phyloP scores from a whole-genome alignment of 2,797 vertebrate species.

The Podarcis siculus region DNA sequence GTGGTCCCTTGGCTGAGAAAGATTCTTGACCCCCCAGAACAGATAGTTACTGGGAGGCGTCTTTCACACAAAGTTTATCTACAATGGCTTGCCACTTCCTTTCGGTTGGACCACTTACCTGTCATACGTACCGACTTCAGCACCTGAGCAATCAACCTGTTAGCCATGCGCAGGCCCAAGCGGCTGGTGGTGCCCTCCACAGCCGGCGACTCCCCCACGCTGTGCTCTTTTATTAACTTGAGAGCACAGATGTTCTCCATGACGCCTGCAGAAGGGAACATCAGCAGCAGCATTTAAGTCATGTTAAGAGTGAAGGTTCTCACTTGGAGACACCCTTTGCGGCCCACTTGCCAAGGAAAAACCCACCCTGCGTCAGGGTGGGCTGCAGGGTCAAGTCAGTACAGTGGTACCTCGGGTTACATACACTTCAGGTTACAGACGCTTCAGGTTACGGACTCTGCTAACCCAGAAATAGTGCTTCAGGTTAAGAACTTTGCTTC shows the following conservation, averaged over 20 bases:
- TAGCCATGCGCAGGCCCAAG: neutral
- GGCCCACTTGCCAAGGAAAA: neutral
- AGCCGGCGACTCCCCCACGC: neutral
- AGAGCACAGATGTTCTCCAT: slow-evolving; percentile 10
- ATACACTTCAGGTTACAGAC: too few relatives aligned
- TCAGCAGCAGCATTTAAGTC: neutral
- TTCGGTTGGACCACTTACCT: neutral
- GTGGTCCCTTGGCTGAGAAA: too few relatives aligned
- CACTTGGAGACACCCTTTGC: neutral
- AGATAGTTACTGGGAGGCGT: too few relatives aligned
- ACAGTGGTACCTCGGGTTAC: too few relatives aligned
- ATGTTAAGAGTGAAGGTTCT: neutral
- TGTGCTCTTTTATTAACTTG: slow-evolving; percentile 14
- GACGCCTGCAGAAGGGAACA: slow-evolving; percentile 2
- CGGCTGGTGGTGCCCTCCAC: neutral
- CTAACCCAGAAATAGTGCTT: too few relatives aligned
- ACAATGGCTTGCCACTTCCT: neutral
- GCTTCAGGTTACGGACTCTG: too few relatives aligned
- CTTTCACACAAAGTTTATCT: too few relatives aligned
- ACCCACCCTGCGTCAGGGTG: too few relatives aligned
- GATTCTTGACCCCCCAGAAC: too few relatives aligned
- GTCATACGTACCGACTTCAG: neutral
- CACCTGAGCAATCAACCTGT: slow-evolving; percentile 6
- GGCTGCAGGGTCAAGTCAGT: too few relatives aligned
- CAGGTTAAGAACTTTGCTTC: too few relatives aligned